Evolutionary conservation across 2,797 vertebrate species (phyloP).

Genomic region (Rhadinocentrus ornatus): DNA sequence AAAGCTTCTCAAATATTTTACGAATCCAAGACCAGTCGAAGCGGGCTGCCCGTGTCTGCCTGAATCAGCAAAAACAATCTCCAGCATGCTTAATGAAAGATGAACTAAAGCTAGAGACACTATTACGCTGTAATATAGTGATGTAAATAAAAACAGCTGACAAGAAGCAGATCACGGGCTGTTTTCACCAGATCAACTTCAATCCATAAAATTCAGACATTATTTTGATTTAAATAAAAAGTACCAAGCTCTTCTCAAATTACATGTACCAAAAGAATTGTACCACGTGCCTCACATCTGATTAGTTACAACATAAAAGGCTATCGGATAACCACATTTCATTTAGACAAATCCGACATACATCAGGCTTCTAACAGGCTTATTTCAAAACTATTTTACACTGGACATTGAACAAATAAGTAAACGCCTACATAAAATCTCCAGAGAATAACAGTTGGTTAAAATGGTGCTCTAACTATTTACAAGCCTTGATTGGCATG

Average conservation of each 20-base stretch:
- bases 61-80: constrained; percentile 39
- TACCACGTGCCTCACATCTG: constrained; percentile 72
- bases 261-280: constrained; percentile 78
- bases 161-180: constrained; percentile 33
- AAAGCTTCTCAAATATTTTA: constrained; percentile 48
- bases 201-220: constrained; percentile 51
- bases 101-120: constrained; percentile 28
- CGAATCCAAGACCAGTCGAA: constrained; percentile 46
- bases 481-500: constrained; percentile 74
- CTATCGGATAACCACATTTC: constrained; percentile 15
- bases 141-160: constrained; percentile 55
- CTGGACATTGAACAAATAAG: constrained; percentile 66
- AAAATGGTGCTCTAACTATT: constrained; percentile 74
- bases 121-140: constrained; percentile 34
- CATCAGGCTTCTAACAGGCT: constrained; percentile 56
- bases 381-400: constrained; percentile 58
- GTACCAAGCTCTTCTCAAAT: constrained; percentile 71
- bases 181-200: constrained; percentile 51
- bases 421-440: constrained; percentile 65
- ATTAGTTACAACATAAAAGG: constrained; percentile 42
- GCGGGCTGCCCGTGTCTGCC: constrained; percentile 13
- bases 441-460: constrained; percentile 64
- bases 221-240: constrained; percentile 62
- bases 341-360: constrained; percentile 58
- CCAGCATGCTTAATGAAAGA: constrained; percentile 52